Evolutionary conservation across 2,797 vertebrate genomes (phyloP).

Genomic region (Tinamus major): DNA sequence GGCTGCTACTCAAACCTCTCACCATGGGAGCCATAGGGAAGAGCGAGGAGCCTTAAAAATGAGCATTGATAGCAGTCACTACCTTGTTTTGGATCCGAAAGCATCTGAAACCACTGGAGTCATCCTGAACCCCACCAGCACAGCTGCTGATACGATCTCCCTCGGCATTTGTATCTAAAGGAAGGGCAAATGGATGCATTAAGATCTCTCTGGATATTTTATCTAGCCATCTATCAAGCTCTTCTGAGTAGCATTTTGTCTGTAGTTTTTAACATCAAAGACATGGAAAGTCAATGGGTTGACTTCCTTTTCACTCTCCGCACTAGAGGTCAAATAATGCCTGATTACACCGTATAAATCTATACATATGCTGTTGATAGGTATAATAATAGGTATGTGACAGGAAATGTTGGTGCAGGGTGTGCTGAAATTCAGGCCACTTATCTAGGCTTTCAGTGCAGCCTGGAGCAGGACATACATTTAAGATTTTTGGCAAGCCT

Average conservation of each 20-base stretch:
- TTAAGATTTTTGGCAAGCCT: conserved; percentile 66
- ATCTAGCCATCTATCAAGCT: conserved; percentile 37
- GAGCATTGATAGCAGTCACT: background rate
- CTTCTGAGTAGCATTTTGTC: background rate
- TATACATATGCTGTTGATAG: background rate
- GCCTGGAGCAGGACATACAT: conserved; percentile 52
- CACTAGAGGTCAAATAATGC: conserved; percentile 41
- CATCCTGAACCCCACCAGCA: background rate
- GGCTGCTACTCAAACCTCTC: background rate
- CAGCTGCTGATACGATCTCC: background rate
- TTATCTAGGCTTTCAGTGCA: conserved; percentile 24
- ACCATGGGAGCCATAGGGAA: background rate
- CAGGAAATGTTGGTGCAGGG: conserved; percentile 22
- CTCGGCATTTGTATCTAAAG: conserved; percentile 4
- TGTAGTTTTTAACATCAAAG: conserved; percentile 48
- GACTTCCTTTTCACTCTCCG: background rate
- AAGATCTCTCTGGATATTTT: conserved; percentile 56
- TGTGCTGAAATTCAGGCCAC: conserved; percentile 56
- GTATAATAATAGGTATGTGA: conserved; percentile 15
- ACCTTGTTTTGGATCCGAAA: background rate
- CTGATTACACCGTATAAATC: conserved; percentile 11
- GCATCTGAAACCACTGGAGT: background rate
- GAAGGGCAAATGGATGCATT: conserved; percentile 43
- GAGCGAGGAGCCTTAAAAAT: background rate
- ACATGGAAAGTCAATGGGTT: conserved; percentile 10